Evolutionary conservation across 2,888 invertebrate genomes (phyloP), one percentile per base, ranked within the genome.

Genomic region (Zele albiditarsus): DNA sequence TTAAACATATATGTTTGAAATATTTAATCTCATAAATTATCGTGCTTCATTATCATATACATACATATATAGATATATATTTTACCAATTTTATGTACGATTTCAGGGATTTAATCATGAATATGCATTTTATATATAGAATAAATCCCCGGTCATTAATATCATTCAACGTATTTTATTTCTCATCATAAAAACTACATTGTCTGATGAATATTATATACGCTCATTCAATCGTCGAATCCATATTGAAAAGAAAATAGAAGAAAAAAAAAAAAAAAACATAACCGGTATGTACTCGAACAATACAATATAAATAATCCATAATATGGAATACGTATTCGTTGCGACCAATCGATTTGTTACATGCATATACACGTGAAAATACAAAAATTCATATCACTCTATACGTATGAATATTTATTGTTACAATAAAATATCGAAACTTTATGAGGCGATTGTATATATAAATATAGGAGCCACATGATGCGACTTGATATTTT

Each of bases 381-480:
- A n/a, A 53, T 53, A 20, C 20, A 53, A 8, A 53, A 53, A 53
- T 53, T 20, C 53, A 53, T 6, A 20, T 53, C 38, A 53, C 53
- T 38, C 38, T 38, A 53, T 53, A 0, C 1, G 16, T 14, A 53
- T 53, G 5, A 53, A 53, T 53, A 53, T 53, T 53, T 53, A 53
- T 53, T 53, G 53, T n/a, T 20, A 23, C 53, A 53, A 20, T 53
- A 53, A 20, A 53, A 53, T 53, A 53, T 53, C n/a, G 53, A 53
- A 53, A 20, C 20, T 53, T 53, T 20, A 53, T 20, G 53, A 53
- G 20, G 20, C 3, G 53, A 53, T 20, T 53, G n/a, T 20, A 20
- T 53, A 20, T 53, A 53, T 53, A 23, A 53, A 53, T 23, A 53
- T 53, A 3, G 20, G n/a, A 20, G 53, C 53, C 53, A 53, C 20